These are phyloP conservation scores for Drosophila bocqueti DNA, from an alignment of 1,140 invertebrate species.

Conservation along the genomic window DNA sequence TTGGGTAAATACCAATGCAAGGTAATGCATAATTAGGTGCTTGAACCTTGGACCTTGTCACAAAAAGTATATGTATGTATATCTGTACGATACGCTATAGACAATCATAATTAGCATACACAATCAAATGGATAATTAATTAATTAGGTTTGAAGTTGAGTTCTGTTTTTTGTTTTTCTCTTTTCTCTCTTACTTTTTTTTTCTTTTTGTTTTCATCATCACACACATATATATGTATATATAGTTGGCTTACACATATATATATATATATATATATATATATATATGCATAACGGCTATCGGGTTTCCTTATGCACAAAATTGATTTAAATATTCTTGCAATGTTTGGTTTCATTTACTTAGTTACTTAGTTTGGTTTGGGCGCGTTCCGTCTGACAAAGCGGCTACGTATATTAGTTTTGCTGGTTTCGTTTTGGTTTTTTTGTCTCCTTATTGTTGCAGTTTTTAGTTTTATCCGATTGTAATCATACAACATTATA, in stretches of 20 bases:
- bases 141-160: slow-evolving; percentile 38
- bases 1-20: slow-evolving; percentile 38
- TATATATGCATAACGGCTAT: slow-evolving; percentile 52
- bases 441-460: slow-evolving; percentile 7
- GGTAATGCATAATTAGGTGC: slow-evolving; percentile 26
- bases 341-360: slow-evolving; percentile 26
- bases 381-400: slow-evolving; percentile 75
- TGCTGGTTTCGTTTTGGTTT: neutral
- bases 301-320: slow-evolving; percentile 42
- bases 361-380: slow-evolving; percentile 54
- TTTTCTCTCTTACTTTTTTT: neutral
- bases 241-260: slow-evolving; percentile 53
- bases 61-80: slow-evolving; percentile 41
- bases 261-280: slow-evolving; percentile 51
- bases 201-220: slow-evolving; percentile 9
- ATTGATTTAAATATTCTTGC: slow-evolving; percentile 49
- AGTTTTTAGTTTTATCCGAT: slow-evolving; percentile 1
- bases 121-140: slow-evolving; percentile 60
- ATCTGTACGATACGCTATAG: slow-evolving; percentile 42
- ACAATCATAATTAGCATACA: slow-evolving; percentile 56
- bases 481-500: slow-evolving; percentile 20
- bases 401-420: slow-evolving; percentile 66
- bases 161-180: slow-evolving; percentile 9
- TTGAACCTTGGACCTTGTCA: slow-evolving; percentile 7
- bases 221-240: slow-evolving; percentile 40